Evolutionary conservation across 2,888 invertebrate species (phyloP).

Genomic region (Proisotoma minuta): DNA sequence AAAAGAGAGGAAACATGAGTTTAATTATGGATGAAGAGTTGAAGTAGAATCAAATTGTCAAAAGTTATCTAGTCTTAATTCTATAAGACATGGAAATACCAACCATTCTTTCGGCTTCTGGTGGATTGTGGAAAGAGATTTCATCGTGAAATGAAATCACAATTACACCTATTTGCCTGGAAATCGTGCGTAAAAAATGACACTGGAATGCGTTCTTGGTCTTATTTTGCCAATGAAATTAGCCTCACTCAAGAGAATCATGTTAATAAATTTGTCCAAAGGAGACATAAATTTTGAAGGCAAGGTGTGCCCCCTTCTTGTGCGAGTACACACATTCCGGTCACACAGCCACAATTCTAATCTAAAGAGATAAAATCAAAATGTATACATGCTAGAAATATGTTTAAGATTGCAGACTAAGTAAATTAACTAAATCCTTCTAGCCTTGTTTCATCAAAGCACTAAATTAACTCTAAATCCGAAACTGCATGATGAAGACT

Average conservation of each 20-base stretch:
- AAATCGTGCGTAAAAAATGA: constrained; percentile 46
- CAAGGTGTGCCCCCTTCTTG: constrained; percentile 29
- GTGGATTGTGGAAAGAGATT: too few species aligned
- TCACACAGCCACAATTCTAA: not conserved
- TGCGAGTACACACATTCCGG: constrained; percentile 12
- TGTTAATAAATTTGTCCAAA: constrained; percentile 42
- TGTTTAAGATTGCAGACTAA: not conserved
- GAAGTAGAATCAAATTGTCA: constrained; percentile 1
- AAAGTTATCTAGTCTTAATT: not conserved
- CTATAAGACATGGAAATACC: not conserved
- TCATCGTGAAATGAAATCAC: constrained; percentile 31
- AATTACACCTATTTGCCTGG: constrained; percentile 44
- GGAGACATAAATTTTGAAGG: constrained; percentile 38
- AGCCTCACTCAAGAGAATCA: constrained; percentile 8
- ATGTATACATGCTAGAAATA: not conserved
- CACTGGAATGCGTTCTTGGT: constrained; percentile 41
- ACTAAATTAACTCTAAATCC: constrained; percentile 2
- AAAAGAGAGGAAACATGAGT: constrained; percentile 5
- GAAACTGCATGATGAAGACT: too few species aligned
- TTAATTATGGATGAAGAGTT: constrained; percentile 15
- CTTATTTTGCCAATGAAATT: constrained; percentile 12
- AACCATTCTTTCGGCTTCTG: not conserved
- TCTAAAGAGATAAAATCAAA: constrained; percentile 5
- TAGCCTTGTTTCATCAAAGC: not conserved
- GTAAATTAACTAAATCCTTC: not conserved